Evolutionary conservation across 2,888 invertebrate species (phyloP).

Genomic region (Trichopoda pennipes): DNA sequence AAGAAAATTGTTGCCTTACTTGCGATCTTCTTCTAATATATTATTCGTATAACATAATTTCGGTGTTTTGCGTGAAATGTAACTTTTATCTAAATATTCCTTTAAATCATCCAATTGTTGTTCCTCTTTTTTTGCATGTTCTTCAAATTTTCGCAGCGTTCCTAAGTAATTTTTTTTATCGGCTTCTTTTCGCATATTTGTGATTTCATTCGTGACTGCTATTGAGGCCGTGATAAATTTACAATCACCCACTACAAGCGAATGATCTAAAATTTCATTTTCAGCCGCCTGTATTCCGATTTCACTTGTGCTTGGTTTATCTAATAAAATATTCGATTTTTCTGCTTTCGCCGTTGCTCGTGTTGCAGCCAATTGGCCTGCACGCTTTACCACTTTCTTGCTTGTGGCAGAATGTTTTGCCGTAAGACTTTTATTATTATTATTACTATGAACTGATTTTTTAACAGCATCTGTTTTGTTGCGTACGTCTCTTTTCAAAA

Average conservation of each 20-base stretch:
- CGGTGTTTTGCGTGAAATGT: conserved; percentile 71
- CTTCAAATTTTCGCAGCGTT: conserved; percentile 72
- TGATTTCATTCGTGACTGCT: conserved; percentile 72
- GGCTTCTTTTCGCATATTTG: conserved; percentile 68
- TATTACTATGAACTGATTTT: too few species aligned
- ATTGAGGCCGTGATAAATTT: conserved; percentile 73
- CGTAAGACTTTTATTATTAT: not conserved
- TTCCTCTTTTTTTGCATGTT: conserved; percentile 73
- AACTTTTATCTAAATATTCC: conserved; percentile 75
- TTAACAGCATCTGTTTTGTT: not conserved
- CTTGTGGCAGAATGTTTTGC: not conserved
- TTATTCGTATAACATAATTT: conserved; percentile 54
- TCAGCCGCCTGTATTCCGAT: conserved; percentile 74
- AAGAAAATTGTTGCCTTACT: conserved; percentile 47
- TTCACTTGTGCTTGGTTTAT: conserved; percentile 56
- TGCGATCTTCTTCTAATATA: conserved; percentile 64
- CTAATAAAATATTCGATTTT: not conserved
- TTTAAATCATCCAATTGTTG: conserved; percentile 75
- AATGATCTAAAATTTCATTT: conserved; percentile 74
- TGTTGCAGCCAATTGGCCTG: not conserved
- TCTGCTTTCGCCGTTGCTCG: not conserved
- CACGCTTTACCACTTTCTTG: not conserved
- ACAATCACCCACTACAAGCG: conserved; percentile 73
- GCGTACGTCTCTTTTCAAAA: not conserved
- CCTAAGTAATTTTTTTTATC: conserved; percentile 66